Base-by-base conservation (phyloP, 2,113 vertebrate genomes). In the Malurus melanocephalus region DNA sequence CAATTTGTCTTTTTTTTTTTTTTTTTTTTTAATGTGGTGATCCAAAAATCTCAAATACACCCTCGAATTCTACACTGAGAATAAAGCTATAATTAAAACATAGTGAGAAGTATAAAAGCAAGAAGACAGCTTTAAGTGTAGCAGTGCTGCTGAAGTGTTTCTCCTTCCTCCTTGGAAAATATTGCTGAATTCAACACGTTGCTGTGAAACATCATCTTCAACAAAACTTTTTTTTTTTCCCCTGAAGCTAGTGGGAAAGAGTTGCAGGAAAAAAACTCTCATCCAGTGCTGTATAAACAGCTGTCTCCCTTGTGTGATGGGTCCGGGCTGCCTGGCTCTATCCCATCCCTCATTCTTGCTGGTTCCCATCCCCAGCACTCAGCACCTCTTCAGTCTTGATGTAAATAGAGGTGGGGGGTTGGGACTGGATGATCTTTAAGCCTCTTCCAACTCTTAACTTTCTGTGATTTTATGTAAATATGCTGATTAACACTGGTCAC, bases 61-160 rank as follows among this genome's bases (percentile, higher is more conserved):
- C 72, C 75, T 91, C 2, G 4, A 91, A 90, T 40, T 42, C 65
- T 4, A 5, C 21, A n/a, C 48, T 32, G 53, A 86, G 61, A 67
- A 81, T 84, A 91, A 93, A 93, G 69, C 80, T 94, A 88, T 86
- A 93, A 94, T 92, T 94, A 95, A 95, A 93, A 80, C 72, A 26
- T 7, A 62, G 88, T 68, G 80, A 2, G 16, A 93, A 91, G 57
- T 68, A 88, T 32, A 66, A 93, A 86, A 86, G 61, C 77, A 94
- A 83, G 87, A 89, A 67, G 85, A 86, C 3, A 6, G 60, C 55
- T 90, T 72, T 66, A 64, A 88, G 61, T n/a, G 67, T 49, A 90
- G 69, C 69, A 71, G 32, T 0, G 17, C 56, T 49, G 35, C 83
- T 0, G 12, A 89, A 93, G 68, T 74, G 77, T 88, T 94, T 83